Percentiles rank a stretch among this genome's conserved stretches.
Conservation (phyloP, 2,888 invertebrate species). For the Lepas anatifera region DNA sequence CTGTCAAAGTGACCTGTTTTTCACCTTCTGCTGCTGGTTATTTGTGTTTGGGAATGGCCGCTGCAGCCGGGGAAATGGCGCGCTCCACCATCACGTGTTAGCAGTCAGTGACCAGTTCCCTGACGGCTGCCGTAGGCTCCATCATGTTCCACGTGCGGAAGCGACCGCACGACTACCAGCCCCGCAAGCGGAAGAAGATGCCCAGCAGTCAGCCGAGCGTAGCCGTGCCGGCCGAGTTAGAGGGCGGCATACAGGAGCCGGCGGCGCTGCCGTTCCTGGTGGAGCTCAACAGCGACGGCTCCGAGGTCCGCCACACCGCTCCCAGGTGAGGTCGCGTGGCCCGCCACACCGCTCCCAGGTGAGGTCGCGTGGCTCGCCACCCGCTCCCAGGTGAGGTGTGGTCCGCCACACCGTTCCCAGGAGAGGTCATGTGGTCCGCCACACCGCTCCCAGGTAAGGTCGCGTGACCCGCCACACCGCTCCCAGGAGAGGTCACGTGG, state of each 20-base stretch:
- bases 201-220: conserved; percentile 31
- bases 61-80: too few species aligned
- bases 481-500: too few species aligned
- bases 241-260: conserved; percentile 37
- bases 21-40: too few species aligned
- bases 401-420: too few species aligned
- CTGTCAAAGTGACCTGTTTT: too few species aligned
- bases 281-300: conserved; percentile 55
- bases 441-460: neutral
- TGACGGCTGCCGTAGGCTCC: conserved; percentile 66
- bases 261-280: conserved; percentile 52
- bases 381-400: neutral
- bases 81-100: too few species aligned
- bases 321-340: neutral
- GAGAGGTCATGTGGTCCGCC: too few species aligned
- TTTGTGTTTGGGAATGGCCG: too few species aligned
- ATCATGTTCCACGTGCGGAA: conserved; percentile 95
- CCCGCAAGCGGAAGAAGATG: conserved; percentile 76
- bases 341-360: too few species aligned
- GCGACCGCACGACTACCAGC: conserved; percentile 80
- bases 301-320: neutral
- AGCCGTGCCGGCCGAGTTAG: conserved; percentile 27
- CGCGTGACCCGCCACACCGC: neutral
- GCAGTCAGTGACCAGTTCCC: too few species aligned
- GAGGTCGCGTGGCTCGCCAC: too few species aligned